Conservation (phyloP, 2,888 invertebrate species). For the Lycaena phlaeas region DNA sequence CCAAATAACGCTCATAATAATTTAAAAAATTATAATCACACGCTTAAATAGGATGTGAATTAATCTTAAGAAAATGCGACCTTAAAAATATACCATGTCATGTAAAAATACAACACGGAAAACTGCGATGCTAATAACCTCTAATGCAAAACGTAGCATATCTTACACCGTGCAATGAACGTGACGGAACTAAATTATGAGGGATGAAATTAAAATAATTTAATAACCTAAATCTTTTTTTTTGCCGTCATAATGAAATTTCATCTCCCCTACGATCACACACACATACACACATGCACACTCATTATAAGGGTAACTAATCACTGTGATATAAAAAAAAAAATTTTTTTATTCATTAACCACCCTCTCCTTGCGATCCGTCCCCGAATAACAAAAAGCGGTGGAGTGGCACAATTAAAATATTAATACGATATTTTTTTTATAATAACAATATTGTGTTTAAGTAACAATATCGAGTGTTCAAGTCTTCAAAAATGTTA, state of each 20-base stretch:
- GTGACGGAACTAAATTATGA: too few relatives aligned
- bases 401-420: neutral
- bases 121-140: too few relatives aligned
- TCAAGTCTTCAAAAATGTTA: too few relatives aligned
- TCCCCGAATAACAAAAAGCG: constrained; percentile 29
- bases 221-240: constrained; percentile 46
- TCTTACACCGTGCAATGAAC: too few relatives aligned
- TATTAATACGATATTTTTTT: neutral
- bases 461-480: neutral
- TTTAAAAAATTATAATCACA: too few relatives aligned
- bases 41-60: too few relatives aligned
- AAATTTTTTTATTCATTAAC: constrained; percentile 72
- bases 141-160: too few relatives aligned
- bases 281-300: constrained; percentile 37
- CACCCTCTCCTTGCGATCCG: constrained; percentile 63
- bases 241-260: constrained; percentile 60
- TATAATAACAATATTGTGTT: neutral
- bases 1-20: too few relatives aligned
- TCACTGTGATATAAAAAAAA: constrained; percentile 67
- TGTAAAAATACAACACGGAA: too few relatives aligned
- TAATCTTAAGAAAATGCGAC: too few relatives aligned
- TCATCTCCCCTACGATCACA: too few relatives aligned
- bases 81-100: too few relatives aligned
- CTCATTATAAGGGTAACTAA: constrained; percentile 72
- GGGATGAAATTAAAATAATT: constrained; percentile 4